Percentiles rank a stretch among this genome's conserved stretches.
Evolutionary conservation across 2,113 vertebrate species (phyloP).

Genomic region (Stegostoma tigrinum): DNA sequence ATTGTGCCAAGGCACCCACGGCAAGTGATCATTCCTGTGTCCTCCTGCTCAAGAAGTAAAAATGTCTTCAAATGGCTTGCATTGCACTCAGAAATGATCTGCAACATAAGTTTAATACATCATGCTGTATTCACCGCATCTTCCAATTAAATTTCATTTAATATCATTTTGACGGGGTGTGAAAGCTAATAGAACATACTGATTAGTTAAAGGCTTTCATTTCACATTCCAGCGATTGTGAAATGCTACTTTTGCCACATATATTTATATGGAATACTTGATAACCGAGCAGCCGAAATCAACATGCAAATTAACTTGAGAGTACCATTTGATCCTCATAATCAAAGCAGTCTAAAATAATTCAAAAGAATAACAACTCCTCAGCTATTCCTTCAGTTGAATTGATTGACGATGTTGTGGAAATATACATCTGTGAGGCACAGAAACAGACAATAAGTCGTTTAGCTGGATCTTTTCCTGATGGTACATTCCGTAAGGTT

Average conservation of each 20-base stretch:
- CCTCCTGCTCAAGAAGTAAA: no score
- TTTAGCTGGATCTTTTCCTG: background rate
- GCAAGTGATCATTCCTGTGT: background rate
- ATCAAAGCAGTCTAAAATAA: background rate
- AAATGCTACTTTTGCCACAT: background rate
- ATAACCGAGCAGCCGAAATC: background rate
- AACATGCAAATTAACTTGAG: background rate
- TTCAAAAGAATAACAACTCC: background rate
- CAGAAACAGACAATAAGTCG: background rate
- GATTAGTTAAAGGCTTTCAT: background rate
- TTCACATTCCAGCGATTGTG: no score
- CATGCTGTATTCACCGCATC: background rate
- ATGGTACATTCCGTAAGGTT: background rate
- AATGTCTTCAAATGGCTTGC: background rate
- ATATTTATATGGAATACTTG: background rate
- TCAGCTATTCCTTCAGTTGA: background rate
- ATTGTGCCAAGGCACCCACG: background rate
- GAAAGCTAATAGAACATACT: background rate
- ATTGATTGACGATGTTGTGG: background rate
- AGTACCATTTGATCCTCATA: background rate
- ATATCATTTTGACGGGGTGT: background rate
- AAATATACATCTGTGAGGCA: background rate
- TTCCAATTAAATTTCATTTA: constrained; percentile 6
- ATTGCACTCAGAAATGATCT: background rate
- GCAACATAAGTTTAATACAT: background rate